Percentiles rank a stretch among this genome's conserved stretches.
These are phyloP conservation scores for Pachymerium ferrugineum DNA, from an alignment of 2,888 invertebrate genomes.

Conservation along the genomic window DNA sequence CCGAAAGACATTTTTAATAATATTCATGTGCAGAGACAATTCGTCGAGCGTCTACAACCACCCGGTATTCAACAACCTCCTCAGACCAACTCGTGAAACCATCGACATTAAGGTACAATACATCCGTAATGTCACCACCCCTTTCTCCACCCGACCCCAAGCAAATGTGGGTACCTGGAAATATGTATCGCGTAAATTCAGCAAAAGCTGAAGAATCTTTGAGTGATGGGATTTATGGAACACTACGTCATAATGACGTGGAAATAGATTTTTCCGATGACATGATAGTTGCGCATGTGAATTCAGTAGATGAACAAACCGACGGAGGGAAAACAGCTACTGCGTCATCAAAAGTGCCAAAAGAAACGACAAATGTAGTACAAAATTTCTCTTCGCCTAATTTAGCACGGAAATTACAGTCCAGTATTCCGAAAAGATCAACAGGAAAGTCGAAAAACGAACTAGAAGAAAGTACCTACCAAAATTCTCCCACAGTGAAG, in stretches of 20 bases:
- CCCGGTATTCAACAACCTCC: not conserved
- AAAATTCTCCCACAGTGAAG: too few species aligned
- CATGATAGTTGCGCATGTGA: constrained; percentile 9
- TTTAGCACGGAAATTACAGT: not conserved
- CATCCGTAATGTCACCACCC: not conserved
- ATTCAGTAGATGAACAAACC: not conserved
- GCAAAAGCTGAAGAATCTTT: not conserved
- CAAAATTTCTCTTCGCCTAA: not conserved
- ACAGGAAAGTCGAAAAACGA: not conserved
- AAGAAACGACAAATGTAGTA: not conserved
- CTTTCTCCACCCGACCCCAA: constrained; percentile 5
- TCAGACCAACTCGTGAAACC: not conserved
- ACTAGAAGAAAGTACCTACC: too few species aligned
- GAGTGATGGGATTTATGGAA: not conserved
- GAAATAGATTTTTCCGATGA: constrained; percentile 29
- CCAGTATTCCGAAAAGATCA: not conserved
- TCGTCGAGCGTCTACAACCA: not conserved
- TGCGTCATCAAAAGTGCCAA: constrained; percentile 7
- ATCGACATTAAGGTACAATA: constrained; percentile 2
- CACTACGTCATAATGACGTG: not conserved
- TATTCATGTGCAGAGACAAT: constrained; percentile 16
- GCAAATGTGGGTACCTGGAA: not conserved
- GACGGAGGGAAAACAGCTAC: not conserved
- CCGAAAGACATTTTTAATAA: not conserved
- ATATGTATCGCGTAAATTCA: not conserved